Base-by-base conservation (phyloP, 2,113 vertebrate species). In the Takifugu bimaculatus region DNA sequence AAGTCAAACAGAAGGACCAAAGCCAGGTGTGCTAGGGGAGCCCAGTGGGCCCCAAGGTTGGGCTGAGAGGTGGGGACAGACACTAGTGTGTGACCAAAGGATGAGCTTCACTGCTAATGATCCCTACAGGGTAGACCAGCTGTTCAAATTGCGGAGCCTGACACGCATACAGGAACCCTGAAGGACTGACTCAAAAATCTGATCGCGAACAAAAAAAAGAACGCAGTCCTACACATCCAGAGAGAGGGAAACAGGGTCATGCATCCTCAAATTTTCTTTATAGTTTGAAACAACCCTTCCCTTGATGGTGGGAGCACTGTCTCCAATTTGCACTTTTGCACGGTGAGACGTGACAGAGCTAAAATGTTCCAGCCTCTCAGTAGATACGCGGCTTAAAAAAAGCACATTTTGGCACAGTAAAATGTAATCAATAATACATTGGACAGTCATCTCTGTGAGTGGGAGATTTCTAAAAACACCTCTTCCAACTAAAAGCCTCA, bases 41-140 rank as follows among this genome's bases (percentile, higher is more conserved):
- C 76, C 54, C 49, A 77, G 77, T 49, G 73, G 79, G 77, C 82
- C 85, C 78, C 5, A 65, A 74, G 79, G 85, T 86, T 79, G 77
- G 56, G 70, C 78, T 84, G 76, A 74, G 71, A 82, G 86, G 79
- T 82, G 75, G 70, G 78, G 80, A 86, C 83, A 84, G 68, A 80
- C 72, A 75, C 66, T 75, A 72, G 86, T 83, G 75, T 88, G 77
- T 78, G 80, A 88, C 85, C 85, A 89, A 89, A 83, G 77, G 83
- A 87, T 86, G 84, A 87, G 84, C 81, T 85, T 88, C 74, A 81
- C 65, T 72, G 80, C 81, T 86, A 90, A 89, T 87, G 86, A 85
- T 81, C 87, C 87, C 86, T 84, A 79, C 77, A 81, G 83, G 87
- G 88, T 63, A 65, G 66, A 78, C 75, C 83, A 86, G 82, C 79